These are phyloP conservation scores for Stictonetta naevosa DNA, from an alignment of 2,113 vertebrate genomes.

Conservation along the genomic window DNA sequence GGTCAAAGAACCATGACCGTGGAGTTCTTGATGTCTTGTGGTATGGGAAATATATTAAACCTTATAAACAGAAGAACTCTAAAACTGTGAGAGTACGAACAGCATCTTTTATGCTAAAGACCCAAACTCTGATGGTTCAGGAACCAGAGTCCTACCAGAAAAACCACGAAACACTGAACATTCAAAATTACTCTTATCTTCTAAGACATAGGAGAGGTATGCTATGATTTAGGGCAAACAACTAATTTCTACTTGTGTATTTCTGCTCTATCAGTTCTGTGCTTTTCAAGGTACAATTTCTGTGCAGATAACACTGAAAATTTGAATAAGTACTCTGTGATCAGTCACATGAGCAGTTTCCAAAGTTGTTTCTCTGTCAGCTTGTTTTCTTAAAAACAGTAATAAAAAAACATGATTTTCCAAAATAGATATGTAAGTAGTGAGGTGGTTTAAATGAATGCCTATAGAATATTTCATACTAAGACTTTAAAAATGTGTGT, in stretches of 20 bases:
- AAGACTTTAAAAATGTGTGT: not conserved
- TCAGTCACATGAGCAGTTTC: not conserved
- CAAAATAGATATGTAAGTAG: not conserved
- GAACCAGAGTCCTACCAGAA: not conserved
- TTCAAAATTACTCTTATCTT: not conserved
- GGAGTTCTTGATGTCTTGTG: not conserved
- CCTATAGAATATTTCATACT: not conserved
- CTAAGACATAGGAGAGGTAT: not conserved
- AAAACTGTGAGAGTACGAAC: not conserved
- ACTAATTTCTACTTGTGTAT: not conserved
- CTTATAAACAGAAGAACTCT: not conserved
- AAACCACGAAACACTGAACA: not conserved
- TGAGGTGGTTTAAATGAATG: not conserved
- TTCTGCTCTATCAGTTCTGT: not conserved
- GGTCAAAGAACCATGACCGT: not conserved
- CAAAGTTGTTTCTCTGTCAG: not conserved
- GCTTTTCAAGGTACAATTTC: not conserved
- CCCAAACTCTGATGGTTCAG: not conserved
- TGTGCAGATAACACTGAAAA: not conserved
- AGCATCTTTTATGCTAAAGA: not conserved
- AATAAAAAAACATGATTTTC: not conserved
- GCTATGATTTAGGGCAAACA: not conserved
- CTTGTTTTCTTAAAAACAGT: not conserved
- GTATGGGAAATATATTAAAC: not conserved
- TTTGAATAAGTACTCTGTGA: not conserved